phyloP scores from a whole-genome alignment of 1,140 invertebrate species.

The Hetaerina americana region DNA sequence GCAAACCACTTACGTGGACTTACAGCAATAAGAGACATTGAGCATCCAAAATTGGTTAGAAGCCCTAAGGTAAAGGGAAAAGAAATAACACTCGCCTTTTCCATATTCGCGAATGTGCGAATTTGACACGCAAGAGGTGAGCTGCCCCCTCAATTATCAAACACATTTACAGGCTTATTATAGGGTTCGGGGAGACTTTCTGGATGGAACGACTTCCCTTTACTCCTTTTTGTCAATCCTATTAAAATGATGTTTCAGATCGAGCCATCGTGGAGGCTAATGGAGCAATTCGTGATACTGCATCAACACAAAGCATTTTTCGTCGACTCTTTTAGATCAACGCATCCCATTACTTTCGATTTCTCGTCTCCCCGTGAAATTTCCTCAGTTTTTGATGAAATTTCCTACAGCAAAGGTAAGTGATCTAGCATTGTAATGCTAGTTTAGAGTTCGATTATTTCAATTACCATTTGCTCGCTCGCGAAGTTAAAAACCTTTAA shows the following conservation, averaged over 20 bases:
- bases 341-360: not conserved
- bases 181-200: no score
- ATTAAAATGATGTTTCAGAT: not conserved
- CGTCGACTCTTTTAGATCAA: not conserved
- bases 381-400: not conserved
- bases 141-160: not conserved
- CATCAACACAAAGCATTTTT: not conserved
- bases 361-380: not conserved
- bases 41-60: no score
- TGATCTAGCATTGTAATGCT: not conserved
- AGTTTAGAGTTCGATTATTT: not conserved
- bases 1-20: no score
- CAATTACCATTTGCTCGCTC: not conserved
- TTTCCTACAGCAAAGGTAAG: not conserved
- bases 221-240: no score
- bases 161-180: not conserved
- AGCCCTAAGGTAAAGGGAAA: not conserved
- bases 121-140: not conserved
- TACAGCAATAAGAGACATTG: no score
- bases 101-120: not conserved
- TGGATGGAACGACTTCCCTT: no score
- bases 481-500: not conserved
- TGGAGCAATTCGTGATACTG: constrained; percentile 40
- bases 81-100: not conserved
- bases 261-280: constrained; percentile 47